phyloP scores from a whole-genome alignment of 2,113 vertebrate species.

The Esox niger region DNA sequence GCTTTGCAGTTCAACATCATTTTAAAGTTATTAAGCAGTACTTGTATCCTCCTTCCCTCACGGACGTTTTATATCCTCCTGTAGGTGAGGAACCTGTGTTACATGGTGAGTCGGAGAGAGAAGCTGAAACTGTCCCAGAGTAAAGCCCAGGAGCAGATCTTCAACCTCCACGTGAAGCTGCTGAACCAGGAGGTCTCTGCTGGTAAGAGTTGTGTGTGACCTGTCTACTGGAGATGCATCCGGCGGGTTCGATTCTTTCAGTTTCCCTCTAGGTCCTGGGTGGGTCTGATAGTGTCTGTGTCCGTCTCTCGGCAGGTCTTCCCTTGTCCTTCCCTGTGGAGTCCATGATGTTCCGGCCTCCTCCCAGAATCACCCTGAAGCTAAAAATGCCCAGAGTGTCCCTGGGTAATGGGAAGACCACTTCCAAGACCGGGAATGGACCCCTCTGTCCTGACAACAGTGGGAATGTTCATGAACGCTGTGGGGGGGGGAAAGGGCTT shows the following conservation, averaged over 20 bases:
- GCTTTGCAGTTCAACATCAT: too few relatives aligned
- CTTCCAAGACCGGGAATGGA: constrained; percentile 78
- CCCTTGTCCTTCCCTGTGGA: constrained; percentile 82
- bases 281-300: background rate
- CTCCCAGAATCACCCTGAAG: constrained; percentile 94
- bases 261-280: background rate
- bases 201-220: constrained; percentile 53
- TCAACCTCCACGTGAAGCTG: constrained; percentile 88
- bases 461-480: constrained; percentile 59
- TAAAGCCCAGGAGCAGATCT: constrained; percentile 95
- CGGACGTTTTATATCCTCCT: constrained; percentile 16
- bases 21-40: too few relatives aligned
- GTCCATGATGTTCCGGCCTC: constrained; percentile 82
- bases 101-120: constrained; percentile 98
- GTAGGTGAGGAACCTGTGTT: constrained; percentile 96
- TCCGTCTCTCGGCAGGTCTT: constrained; percentile 71
- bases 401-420: constrained; percentile 76
- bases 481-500: constrained; percentile 59
- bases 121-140: constrained; percentile 93
- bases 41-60: background rate
- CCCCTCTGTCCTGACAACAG: constrained; percentile 80
- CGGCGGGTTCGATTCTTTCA: too few relatives aligned
- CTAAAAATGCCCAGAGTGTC: constrained; percentile 90
- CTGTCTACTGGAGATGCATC: too few relatives aligned
- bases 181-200: constrained; percentile 83